Evolutionary conservation across 2,888 invertebrate genomes (phyloP).

Genomic region (Ectobius pallidus): DNA sequence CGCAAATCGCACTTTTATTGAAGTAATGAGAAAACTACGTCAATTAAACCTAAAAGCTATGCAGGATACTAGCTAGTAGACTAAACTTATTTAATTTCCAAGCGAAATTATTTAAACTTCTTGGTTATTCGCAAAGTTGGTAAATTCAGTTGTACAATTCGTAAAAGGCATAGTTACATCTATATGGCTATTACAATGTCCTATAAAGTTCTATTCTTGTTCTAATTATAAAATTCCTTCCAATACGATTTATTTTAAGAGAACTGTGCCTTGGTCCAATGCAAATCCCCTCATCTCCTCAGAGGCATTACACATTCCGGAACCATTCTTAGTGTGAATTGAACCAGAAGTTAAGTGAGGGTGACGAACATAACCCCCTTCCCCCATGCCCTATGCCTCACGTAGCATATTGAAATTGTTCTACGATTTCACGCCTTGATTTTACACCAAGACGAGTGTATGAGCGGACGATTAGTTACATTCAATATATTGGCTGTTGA

Average conservation of each 20-base stretch:
- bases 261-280: neutral
- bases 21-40: too few species aligned
- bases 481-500: neutral
- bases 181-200: too few species aligned
- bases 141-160: too few species aligned
- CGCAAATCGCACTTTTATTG: too few species aligned
- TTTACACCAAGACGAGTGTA: neutral
- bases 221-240: neutral
- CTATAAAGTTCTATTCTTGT: too few species aligned
- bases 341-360: neutral
- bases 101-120: too few species aligned
- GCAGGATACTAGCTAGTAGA: too few species aligned
- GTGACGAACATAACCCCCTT: neutral
- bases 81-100: too few species aligned
- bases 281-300: neutral
- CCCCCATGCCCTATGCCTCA: neutral
- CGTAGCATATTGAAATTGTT: conserved; percentile 39
- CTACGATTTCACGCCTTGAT: conserved; percentile 29
- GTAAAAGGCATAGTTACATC: too few species aligned
- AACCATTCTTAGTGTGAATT: conserved; percentile 4
- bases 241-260: neutral
- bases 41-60: too few species aligned
- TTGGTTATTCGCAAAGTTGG: too few species aligned
- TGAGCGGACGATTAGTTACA: neutral
- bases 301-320: neutral